Evolutionary conservation across 1,140 invertebrate genomes (phyloP), one percentile per base, ranked within the genome.

Genomic region (Drosophila ercepeae): DNA sequence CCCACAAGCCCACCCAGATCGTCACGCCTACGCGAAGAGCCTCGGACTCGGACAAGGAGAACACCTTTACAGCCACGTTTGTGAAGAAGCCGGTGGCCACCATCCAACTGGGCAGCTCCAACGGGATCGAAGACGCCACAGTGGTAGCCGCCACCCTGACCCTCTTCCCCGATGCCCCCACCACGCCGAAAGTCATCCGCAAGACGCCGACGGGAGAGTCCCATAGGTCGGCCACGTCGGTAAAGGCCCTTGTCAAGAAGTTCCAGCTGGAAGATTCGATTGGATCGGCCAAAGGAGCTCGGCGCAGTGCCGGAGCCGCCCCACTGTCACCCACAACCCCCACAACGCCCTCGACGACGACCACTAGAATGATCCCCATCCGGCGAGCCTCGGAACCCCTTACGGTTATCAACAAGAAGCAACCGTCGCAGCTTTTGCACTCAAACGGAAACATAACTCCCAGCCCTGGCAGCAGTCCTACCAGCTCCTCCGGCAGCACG

Each of bases 131-230:
- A 25, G 83, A 83, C 19, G 58, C 84, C 19, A 81, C 89, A 7
- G 75, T 89, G 21, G 81, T 90, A 39, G 81, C 79, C 34, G 73
- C 77, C 39, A 90, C 83, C 4, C 52, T 86, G 23, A 82, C 78
- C 2, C 91, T 93, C 48, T 93, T 92, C 69, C 93, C 93, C 23
- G 93, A 93, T 82, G 93, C 93, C 21, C 93, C 93, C 65, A 93
- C 93, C 71, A 94, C 93, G 46, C 93, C 93, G 59, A 94, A 94
- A 92, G 93, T 93, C 52, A 90, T 86, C 57, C 82, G 89, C 16
- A 91, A 91, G 63, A 86, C 90, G 27, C 88, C 89, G 8, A 68
- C 77, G 21, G 70, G 86, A 9, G 90, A 91, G 29, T 55, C 88
- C 6, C 72, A 73, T 6, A 60, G 72, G 3, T 76, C 89, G 49